Conservation (phyloP, 2,113 vertebrate genomes). For the Ameiurus melas region DNA sequence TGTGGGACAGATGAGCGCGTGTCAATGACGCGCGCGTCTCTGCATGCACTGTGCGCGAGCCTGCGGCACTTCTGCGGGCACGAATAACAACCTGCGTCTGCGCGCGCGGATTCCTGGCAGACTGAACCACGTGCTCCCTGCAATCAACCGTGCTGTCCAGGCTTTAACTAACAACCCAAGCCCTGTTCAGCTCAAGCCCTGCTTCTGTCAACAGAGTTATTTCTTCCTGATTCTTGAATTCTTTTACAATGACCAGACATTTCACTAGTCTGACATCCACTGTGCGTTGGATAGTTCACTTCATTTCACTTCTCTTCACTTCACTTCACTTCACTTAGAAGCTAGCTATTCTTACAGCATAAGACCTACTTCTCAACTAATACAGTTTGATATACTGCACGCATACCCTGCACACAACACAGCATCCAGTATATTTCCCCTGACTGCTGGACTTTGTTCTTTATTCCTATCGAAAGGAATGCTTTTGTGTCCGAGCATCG, state of each 20-base stretch:
- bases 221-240: too few species aligned
- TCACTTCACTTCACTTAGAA: neutral
- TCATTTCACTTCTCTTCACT: too few species aligned
- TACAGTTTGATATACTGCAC: too few species aligned
- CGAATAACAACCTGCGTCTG: neutral
- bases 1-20: neutral
- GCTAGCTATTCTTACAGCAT: neutral
- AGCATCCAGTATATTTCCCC: too few species aligned
- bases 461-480: too few species aligned
- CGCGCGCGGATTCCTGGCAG: neutral
- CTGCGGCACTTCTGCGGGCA: neutral
- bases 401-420: too few species aligned
- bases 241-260: neutral
- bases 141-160: neutral
- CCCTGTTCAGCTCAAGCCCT: neutral
- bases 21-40: neutral
- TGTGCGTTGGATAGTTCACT: neutral
- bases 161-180: neutral
- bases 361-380: too few species aligned
- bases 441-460: too few species aligned
- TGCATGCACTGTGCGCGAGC: neutral
- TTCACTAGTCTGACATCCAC: neutral
- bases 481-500: too few species aligned
- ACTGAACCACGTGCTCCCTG: neutral
- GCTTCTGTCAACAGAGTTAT: neutral